Evolutionary conservation across 2,797 vertebrate genomes (phyloP), one percentile per base, ranked within the genome.

Genomic region (Chelonia mydas): DNA sequence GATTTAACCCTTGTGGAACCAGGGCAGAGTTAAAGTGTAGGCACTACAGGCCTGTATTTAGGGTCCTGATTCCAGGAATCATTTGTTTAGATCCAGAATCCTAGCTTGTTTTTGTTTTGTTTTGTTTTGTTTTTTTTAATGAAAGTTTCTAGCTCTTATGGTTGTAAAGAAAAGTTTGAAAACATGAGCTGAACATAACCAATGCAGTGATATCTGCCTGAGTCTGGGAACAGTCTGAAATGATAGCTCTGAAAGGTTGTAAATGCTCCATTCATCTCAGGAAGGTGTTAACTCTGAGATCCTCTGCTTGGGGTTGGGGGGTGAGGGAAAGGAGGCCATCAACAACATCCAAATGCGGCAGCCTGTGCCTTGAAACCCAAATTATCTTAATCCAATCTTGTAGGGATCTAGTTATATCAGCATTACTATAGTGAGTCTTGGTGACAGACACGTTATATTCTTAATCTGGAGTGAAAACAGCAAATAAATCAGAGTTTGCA

Each of bases 201-300:
- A 37, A 10, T 37, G 7, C 61, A 68, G 33, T 3, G 33, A 68
- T 41, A 45, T 45, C 41, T 27, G 41, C 72, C 72, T 45, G 23
- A 27, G 11, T 23, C 3, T 45, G 72, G 16, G 25, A 25, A 45
- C 23, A 41, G 41, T 76, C 41, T 47, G 41, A 45, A 45, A 27
- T 45, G 45, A 68, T 37, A 68, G 72, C 23, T 7, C 72, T 45
- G 41, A 76, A 41, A 45, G 41, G 72, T 41, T 41, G 11, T 45
- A 27, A 45, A 45, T 74, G 72, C 11, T 45, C 41, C 41, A 27
- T 47, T 1, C 47, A 3, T 25, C 27, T 11, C 0, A 1, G 47
- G 25, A 53, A 72, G 61, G 50, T 51, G 59, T 49, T 33, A 8
- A 13, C 31, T 61, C 50, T 50, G 41, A 45, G 37, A 45, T 72